A percentile compares a stretch with the other conserved stretches of the same genome.
phyloP scores from a whole-genome alignment of 2,888 invertebrate species.

The Mactromeris polynyma region DNA sequence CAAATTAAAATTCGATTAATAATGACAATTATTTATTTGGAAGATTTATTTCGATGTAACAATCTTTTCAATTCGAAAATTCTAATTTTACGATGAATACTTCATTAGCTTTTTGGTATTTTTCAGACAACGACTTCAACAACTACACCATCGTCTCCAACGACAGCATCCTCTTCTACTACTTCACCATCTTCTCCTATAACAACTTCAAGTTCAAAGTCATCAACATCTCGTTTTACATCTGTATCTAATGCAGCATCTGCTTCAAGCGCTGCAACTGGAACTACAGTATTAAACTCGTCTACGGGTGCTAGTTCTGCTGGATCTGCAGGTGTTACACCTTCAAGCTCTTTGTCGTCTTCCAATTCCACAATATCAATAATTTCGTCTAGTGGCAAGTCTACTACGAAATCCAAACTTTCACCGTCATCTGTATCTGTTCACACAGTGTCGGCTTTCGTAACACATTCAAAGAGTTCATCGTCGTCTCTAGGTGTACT shows the following conservation, averaged over 20 bases:
- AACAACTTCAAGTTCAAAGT: background rate
- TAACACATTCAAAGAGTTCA: background rate
- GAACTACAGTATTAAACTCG: background rate
- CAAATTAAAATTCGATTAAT: too few relatives aligned
- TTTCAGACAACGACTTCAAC: constrained; percentile 11
- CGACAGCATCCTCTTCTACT: background rate
- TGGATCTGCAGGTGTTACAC: background rate
- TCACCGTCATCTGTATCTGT: background rate
- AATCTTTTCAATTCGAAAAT: too few relatives aligned
- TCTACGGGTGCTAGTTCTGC: background rate
- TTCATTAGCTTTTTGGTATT: too few relatives aligned
- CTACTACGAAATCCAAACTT: background rate
- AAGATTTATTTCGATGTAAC: too few relatives aligned
- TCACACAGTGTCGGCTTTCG: background rate
- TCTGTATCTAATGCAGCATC: background rate
- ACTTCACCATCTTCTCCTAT: background rate
- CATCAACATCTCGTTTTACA: background rate
- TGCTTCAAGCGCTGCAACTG: background rate
- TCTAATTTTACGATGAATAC: background rate
- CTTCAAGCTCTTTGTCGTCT: background rate
- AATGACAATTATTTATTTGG: too few relatives aligned
- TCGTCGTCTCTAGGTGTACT: background rate
- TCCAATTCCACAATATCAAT: background rate
- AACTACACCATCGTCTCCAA: background rate
- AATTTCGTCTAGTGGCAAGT: background rate